phyloP scores from a whole-genome alignment of 2,888 invertebrate species.

The Spisula solida region DNA sequence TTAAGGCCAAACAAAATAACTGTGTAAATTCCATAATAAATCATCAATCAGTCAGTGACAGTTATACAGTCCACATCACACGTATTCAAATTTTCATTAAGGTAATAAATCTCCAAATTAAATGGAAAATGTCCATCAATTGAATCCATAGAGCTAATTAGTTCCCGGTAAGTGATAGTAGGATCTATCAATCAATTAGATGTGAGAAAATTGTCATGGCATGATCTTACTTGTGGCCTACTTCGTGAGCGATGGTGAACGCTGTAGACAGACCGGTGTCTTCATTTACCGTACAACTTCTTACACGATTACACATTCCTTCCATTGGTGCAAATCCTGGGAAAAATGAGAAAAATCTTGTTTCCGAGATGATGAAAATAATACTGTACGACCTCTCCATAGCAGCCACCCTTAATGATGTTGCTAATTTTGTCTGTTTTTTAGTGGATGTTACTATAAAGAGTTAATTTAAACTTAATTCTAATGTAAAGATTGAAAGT shows the following conservation, averaged over 20 bases:
- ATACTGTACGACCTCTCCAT: not conserved
- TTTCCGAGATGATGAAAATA: not conserved
- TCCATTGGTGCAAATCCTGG: slow-evolving; percentile 86
- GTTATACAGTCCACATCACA: not conserved
- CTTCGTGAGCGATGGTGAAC: slow-evolving; percentile 86
- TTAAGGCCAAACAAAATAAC: not conserved
- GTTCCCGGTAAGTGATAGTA: slow-evolving; percentile 7
- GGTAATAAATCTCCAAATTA: slow-evolving; percentile 10
- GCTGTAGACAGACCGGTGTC: slow-evolving; percentile 85
- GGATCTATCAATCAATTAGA: not conserved
- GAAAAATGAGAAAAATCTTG: not conserved
- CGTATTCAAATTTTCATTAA: not conserved
- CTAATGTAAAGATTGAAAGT: no score
- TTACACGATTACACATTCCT: slow-evolving; percentile 85
- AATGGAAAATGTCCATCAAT: slow-evolving; percentile 18
- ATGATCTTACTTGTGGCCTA: slow-evolving; percentile 85
- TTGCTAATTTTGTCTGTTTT: no score
- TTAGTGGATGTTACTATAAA: no score
- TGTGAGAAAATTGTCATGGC: slow-evolving; percentile 1
- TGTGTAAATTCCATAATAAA: not conserved
- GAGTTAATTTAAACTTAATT: no score
- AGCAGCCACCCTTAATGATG: no score
- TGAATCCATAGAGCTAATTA: slow-evolving; percentile 2
- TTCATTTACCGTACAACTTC: slow-evolving; percentile 86
- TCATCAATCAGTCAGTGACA: not conserved